Evolutionary conservation across 2,888 invertebrate species (phyloP).

Genomic region (Mythimna vitellina): DNA sequence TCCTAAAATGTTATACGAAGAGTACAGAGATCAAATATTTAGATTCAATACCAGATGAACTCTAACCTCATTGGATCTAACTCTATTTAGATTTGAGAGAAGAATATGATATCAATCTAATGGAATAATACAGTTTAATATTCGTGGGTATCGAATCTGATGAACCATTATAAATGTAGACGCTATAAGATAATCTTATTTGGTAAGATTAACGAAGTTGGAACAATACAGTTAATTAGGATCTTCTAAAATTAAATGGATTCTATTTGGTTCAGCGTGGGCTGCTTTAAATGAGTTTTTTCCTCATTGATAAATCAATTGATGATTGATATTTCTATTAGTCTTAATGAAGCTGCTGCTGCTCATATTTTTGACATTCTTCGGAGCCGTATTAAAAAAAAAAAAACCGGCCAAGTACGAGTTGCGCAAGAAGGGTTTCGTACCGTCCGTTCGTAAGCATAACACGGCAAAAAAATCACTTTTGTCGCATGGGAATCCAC

Average conservation of each 20-base stretch:
- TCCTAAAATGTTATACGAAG: slow-evolving; percentile 22
- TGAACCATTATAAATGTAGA: slow-evolving; percentile 28
- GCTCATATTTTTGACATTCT: slow-evolving; percentile 3
- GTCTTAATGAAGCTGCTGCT: slow-evolving; percentile 13
- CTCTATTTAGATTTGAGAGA: slow-evolving; percentile 13
- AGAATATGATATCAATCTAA: slow-evolving; percentile 31
- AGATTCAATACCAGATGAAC: slow-evolving; percentile 42
- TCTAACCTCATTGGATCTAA: slow-evolving; percentile 13
- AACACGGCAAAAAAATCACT: too few relatives aligned
- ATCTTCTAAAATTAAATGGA: slow-evolving; percentile 17
- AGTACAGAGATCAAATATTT: slow-evolving; percentile 17
- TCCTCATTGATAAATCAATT: background rate
- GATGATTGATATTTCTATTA: slow-evolving; percentile 9
- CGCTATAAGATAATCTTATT: slow-evolving; percentile 35
- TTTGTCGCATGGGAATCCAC: too few relatives aligned
- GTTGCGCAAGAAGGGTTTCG: too few relatives aligned
- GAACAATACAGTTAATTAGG: slow-evolving; percentile 37
- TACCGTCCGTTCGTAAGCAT: too few relatives aligned
- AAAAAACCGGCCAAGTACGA: too few relatives aligned
- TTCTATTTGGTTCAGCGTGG: slow-evolving; percentile 5
- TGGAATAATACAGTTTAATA: slow-evolving; percentile 36
- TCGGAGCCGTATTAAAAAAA: background rate
- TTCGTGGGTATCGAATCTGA: slow-evolving; percentile 29
- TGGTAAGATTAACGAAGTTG: slow-evolving; percentile 16
- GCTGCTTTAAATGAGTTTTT: background rate